These are phyloP conservation scores for Podocnemis expansa DNA, from an alignment of 2,113 vertebrate genomes.

Conservation along the genomic window DNA sequence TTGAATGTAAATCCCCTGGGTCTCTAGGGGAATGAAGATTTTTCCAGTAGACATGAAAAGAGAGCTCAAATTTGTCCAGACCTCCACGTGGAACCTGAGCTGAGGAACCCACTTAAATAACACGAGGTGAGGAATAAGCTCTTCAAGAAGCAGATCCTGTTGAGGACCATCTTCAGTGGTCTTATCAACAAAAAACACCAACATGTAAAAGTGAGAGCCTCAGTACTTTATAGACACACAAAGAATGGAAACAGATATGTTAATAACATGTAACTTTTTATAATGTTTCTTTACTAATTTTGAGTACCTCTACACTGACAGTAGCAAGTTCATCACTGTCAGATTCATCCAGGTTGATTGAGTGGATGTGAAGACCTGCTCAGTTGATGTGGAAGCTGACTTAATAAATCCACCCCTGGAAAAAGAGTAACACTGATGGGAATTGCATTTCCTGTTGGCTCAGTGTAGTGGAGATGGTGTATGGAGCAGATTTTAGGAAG, in stretches of 20 bases:
- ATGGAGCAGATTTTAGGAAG: too few species aligned
- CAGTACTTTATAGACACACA: neutral
- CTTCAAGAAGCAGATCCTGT: neutral
- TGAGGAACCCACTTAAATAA: constrained; percentile 25
- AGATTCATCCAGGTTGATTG: too few species aligned
- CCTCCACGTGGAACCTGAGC: constrained; percentile 50
- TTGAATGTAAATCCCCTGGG: constrained; percentile 56
- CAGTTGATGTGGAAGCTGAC: too few species aligned
- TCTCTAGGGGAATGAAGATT: constrained; percentile 15
- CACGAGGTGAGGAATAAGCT: neutral
- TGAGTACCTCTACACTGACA: too few species aligned
- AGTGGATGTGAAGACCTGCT: too few species aligned
- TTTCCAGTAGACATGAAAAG: constrained; percentile 50
- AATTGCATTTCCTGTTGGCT: too few species aligned
- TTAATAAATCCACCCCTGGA: too few species aligned
- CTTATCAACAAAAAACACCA: neutral
- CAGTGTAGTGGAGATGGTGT: too few species aligned
- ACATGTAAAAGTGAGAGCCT: neutral
- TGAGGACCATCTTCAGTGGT: neutral
- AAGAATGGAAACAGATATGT: neutral
- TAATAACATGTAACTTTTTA: neutral
- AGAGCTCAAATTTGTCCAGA: constrained; percentile 38
- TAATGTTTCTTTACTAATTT: neutral
- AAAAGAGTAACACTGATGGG: too few species aligned
- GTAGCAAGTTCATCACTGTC: too few species aligned